These are phyloP conservation scores for Nematolebias whitei DNA, from an alignment of 2,113 vertebrate species.

Conservation along the genomic window DNA sequence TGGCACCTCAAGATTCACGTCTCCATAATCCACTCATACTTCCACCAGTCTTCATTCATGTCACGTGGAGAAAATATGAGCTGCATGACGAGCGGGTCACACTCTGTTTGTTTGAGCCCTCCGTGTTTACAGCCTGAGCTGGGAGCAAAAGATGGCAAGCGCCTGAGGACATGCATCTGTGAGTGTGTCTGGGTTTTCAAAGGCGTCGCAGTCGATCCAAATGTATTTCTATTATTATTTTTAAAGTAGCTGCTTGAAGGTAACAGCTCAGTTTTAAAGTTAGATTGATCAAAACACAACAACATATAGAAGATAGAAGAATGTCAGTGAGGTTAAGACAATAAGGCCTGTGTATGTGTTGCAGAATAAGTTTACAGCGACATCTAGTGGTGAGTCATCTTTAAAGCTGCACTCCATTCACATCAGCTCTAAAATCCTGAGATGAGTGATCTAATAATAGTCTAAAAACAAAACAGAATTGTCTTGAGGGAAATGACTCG, in stretches of 20 bases:
- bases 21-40: slow-evolving; percentile 4
- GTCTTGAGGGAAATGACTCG: no score
- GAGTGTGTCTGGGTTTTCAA: neutral
- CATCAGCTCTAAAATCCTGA: no score
- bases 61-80: slow-evolving; percentile 24
- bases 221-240: no score
- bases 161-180: neutral
- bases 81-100: slow-evolving; percentile 28
- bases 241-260: no score
- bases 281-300: no score
- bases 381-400: slow-evolving; percentile 48
- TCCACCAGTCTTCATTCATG: slow-evolving; percentile 5
- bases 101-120: slow-evolving; percentile 1
- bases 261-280: no score
- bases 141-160: neutral
- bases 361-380: slow-evolving; percentile 29
- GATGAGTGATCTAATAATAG: no score
- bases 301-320: no score
- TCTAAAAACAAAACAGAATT: no score
- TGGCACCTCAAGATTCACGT: slow-evolving; percentile 22
- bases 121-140: neutral
- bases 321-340: no score
- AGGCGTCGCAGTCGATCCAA: neutral
- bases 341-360: no score
- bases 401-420: slow-evolving; percentile 3